Conservation (phyloP, 2,113 vertebrate genomes). For the Brachionichthys hirsutus region DNA sequence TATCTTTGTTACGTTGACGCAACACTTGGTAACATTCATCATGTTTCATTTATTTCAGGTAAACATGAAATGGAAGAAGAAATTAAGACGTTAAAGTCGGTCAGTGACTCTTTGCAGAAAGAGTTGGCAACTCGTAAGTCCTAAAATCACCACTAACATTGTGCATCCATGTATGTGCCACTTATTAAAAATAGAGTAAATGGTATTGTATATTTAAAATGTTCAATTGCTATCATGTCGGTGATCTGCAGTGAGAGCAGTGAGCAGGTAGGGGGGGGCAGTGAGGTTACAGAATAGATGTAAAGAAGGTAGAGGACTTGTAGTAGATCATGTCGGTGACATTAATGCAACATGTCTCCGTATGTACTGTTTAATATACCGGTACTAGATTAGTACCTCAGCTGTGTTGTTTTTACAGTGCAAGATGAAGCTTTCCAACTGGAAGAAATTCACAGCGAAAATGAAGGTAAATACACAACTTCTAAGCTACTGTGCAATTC, state of each 20-base stretch:
- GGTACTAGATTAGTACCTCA: not conserved
- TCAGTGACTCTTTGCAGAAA: conserved; percentile 33
- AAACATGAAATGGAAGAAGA: conserved; percentile 56
- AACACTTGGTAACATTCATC: no score
- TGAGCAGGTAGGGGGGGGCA: no score
- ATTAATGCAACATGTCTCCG: no score
- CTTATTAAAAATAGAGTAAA: no score
- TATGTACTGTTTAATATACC: not conserved
- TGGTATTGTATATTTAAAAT: no score
- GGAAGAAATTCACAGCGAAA: conserved; percentile 61
- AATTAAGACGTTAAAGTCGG: conserved; percentile 22
- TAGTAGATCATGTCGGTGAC: no score
- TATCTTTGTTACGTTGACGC: no score
- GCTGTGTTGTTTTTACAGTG: conserved; percentile 57
- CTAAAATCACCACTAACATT: not conserved
- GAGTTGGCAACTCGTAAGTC: conserved; percentile 65
- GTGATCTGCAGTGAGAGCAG: no score
- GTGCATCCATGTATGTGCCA: no score
- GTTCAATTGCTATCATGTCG: no score
- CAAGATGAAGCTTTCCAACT: conserved; percentile 53
- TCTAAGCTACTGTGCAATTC: not conserved
- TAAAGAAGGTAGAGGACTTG: no score
- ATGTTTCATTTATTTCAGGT: conserved; percentile 17
- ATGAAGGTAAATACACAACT: conserved; percentile 63
- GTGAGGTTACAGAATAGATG: no score